Evolutionary conservation across 2,797 vertebrate species (phyloP), one percentile per base, ranked within the genome.

Genomic region (Melanotaenia trifasciata): DNA sequence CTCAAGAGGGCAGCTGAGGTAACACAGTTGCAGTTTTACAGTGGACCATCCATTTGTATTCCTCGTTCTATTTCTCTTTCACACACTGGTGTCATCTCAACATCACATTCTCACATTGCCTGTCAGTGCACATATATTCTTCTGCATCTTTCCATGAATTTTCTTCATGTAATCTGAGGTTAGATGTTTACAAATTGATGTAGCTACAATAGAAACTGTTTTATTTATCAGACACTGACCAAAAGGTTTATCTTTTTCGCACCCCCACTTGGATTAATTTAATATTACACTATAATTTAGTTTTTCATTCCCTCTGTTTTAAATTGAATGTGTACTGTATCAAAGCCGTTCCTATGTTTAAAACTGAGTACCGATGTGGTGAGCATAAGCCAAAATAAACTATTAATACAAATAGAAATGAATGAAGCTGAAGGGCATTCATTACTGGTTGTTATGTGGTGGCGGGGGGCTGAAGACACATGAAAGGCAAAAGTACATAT

Each of bases 31-130:
- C 26, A 18, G 28, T 40, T 43, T 61, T 60, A 57, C 26, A 61
- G 56, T 1, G 40, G 16, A 66, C 14, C 57, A 5, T 40, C 12
- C 3, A 50, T 78, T 40, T 67, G 12, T 36, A 51, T 70, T 72
- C 18, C 58, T 60, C 33, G 53, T 77, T 80, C 12, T n/a, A 51
- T 53, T 36, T 20, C 47, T 61, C 22, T 43, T n/a, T 33, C 58
- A 72, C 69, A 66, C 26, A 67, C 66, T 63, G 20, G n/a, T 8
- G 33, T 64, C 30, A 53, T 24, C 62, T 64, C 32, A 64, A 53
- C 43, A 66, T 24, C 36, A 33, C 6, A 70, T 26, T 56, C 26
- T 57, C 61, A 43, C 13, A 24, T 67, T 58, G 20, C 18, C 22
- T 14, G 20, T 58, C 54, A 64, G 12, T 10, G 4, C 36, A 57